Evolutionary conservation across 2,888 invertebrate genomes (phyloP).

Genomic region (Phorcus lineatus): DNA sequence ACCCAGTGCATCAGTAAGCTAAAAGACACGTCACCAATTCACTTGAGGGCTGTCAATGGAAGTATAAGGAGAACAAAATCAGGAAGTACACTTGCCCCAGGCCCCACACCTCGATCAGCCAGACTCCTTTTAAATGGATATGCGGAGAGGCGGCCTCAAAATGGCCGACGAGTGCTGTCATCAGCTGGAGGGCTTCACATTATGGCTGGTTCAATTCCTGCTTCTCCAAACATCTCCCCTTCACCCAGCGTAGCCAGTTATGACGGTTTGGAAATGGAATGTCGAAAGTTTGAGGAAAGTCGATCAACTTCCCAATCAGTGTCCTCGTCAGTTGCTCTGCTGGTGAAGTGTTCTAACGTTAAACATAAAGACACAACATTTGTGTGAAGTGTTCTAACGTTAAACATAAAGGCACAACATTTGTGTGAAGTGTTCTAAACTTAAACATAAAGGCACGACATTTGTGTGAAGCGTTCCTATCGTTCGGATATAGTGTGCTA

Average conservation of each 20-base stretch:
- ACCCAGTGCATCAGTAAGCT: conserved; percentile 50
- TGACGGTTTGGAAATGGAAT: conserved; percentile 15
- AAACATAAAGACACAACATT: conserved; percentile 9
- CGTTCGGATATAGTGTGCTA: too few relatives aligned
- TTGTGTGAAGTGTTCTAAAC: background rate
- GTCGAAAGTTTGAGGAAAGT: background rate
- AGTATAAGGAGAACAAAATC: conserved; percentile 29
- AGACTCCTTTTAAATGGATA: background rate
- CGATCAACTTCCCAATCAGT: background rate
- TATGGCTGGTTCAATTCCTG: background rate
- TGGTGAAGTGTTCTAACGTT: background rate
- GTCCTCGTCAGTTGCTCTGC: background rate
- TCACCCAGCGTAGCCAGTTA: background rate
- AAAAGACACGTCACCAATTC: conserved; percentile 24
- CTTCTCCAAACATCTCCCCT: conserved; percentile 5
- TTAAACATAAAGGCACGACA: conserved; percentile 4
- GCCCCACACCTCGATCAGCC: background rate
- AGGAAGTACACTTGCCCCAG: background rate
- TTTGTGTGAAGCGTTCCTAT: background rate
- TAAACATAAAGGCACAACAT: conserved; percentile 5
- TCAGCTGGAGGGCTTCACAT: background rate
- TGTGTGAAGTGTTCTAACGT: background rate
- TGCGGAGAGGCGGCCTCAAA: background rate
- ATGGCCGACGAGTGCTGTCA: conserved; percentile 3
- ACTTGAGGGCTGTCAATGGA: conserved; percentile 30